A percentile compares a stretch with the other conserved stretches of the same genome.
Conservation (phyloP, 2,888 invertebrate species). For the Tetramorium bicarinatum region DNA sequence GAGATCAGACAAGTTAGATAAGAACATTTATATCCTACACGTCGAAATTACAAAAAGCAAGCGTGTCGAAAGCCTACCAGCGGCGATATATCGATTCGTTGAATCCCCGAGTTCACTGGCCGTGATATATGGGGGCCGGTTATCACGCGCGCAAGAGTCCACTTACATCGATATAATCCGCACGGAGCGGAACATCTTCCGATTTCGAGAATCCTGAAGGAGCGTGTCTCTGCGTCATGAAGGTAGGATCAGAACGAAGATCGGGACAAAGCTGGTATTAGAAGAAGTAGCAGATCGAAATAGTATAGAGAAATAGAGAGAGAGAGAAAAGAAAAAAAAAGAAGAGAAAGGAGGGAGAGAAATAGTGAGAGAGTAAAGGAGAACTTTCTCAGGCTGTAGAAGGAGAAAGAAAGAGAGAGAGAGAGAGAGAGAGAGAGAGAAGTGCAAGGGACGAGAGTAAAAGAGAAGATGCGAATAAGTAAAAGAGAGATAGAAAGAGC, state of each 20-base stretch:
- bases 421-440: slow-evolving; percentile 46
- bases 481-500: slow-evolving; percentile 58
- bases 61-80: slow-evolving; percentile 31
- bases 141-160: slow-evolving; percentile 50
- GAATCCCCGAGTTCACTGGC: slow-evolving; percentile 55
- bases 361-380: slow-evolving; percentile 37
- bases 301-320: slow-evolving; percentile 63
- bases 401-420: slow-evolving; percentile 38
- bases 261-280: slow-evolving; percentile 76
- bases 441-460: slow-evolving; percentile 42
- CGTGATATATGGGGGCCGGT: slow-evolving; percentile 44
- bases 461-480: slow-evolving; percentile 45
- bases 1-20: slow-evolving; percentile 30
- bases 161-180: slow-evolving; percentile 67
- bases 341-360: slow-evolving; percentile 35
- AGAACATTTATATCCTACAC: slow-evolving; percentile 29
- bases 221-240: slow-evolving; percentile 61
- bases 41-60: slow-evolving; percentile 25
- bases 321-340: slow-evolving; percentile 32
- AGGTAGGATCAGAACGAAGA: slow-evolving; percentile 68
- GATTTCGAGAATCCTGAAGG: slow-evolving; percentile 71
- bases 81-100: slow-evolving; percentile 50
- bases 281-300: slow-evolving; percentile 71
- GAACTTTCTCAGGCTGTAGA: slow-evolving; percentile 18
- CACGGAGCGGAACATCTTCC: slow-evolving; percentile 68